Conservation (phyloP, 2,888 invertebrate species). For the Melikaiella ostensackeni region DNA sequence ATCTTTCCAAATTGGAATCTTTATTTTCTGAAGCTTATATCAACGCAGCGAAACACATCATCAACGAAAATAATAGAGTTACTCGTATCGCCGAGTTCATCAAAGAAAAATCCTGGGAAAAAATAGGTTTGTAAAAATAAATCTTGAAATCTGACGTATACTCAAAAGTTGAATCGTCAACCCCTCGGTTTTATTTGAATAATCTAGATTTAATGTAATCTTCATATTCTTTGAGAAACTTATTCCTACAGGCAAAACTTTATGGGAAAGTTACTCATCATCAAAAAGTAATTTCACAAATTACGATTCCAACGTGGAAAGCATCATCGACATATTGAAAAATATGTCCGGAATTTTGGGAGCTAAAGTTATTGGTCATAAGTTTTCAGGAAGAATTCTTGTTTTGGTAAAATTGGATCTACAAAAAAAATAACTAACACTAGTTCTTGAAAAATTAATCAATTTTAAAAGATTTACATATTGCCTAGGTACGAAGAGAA, state of each 20-base stretch:
- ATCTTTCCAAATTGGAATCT: not conserved
- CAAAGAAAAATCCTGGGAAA: not conserved
- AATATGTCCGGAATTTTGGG: constrained; percentile 6
- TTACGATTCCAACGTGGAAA: not conserved
- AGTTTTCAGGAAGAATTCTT: constrained; percentile 9
- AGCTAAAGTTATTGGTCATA: constrained; percentile 2
- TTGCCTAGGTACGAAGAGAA: not conserved
- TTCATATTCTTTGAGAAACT: not conserved
- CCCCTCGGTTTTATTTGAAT: not conserved
- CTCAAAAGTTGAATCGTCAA: no score
- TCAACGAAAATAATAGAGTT: not conserved
- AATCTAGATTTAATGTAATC: not conserved
- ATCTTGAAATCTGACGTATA: no score
- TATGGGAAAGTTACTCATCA: not conserved
- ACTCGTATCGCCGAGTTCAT: not conserved
- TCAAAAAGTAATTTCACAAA: not conserved
- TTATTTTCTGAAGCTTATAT: not conserved
- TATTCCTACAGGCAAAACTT: not conserved
- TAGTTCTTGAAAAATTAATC: not conserved
- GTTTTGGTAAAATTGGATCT: not conserved
- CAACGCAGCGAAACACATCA: not conserved
- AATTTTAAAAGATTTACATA: not conserved
- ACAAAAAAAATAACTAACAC: not conserved
- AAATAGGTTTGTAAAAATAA: not conserved
- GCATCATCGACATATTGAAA: not conserved